Percentiles rank a stretch among this genome's conserved stretches.
Conservation (phyloP, 2,797 vertebrate species). For the Crypturellus tataupa region DNA sequence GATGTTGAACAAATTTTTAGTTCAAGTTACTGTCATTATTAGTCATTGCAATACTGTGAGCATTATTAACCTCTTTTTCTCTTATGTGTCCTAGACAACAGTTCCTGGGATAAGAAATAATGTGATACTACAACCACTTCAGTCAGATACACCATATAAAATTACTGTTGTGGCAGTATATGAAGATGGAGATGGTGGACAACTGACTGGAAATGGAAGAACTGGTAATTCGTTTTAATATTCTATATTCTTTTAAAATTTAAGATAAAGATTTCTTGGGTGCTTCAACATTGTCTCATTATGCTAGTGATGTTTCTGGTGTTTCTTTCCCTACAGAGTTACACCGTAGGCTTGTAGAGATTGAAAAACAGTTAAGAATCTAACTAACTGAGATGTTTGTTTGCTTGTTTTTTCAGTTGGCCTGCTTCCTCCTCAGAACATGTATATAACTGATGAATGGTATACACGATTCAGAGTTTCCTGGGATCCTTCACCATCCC, state of each 20-base stretch:
- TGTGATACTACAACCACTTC: constrained; percentile 89
- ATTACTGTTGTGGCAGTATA: constrained; percentile 94
- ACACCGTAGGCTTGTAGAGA: not conserved
- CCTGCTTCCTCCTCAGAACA: constrained; percentile 91
- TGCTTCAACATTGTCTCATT: not conserved
- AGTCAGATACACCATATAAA: constrained; percentile 93
- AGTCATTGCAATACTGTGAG: not conserved
- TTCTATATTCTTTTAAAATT: not conserved
- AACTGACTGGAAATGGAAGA: constrained; percentile 89
- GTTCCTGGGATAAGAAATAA: constrained; percentile 96
- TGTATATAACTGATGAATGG: constrained; percentile 95
- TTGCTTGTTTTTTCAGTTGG: constrained; percentile 82
- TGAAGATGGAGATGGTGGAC: constrained; percentile 90
- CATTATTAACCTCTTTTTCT: not conserved
- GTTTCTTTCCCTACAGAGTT: not conserved
- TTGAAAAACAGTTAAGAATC: not conserved
- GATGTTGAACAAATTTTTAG: not conserved
- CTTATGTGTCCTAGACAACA: constrained; percentile 82
- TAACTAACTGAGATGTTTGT: not conserved
- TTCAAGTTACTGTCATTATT: not conserved
- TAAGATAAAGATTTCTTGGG: not conserved
- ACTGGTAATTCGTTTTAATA: constrained; percentile 84
- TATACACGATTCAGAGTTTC: constrained; percentile 96
- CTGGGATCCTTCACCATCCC: constrained; percentile 92
- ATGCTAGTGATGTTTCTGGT: not conserved